A percentile compares a stretch with the other conserved stretches of the same genome.
Evolutionary conservation across 2,113 vertebrate genomes (phyloP).

Genomic region (Anoura caudifer): DNA sequence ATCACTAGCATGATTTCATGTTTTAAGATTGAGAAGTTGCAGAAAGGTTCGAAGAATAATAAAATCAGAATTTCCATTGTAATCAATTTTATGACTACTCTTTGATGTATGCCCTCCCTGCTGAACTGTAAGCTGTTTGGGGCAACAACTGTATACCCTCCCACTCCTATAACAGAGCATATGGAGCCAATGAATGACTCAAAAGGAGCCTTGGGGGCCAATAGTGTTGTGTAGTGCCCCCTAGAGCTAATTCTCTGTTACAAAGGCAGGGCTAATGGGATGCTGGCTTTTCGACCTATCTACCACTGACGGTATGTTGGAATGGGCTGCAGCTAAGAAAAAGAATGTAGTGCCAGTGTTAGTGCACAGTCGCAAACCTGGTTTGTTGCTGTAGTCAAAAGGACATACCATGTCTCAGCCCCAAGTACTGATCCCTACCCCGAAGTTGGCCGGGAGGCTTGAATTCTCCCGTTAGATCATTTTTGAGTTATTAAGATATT

Average conservation of each 20-base stretch:
- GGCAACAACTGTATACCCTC: neutral
- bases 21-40: neutral
- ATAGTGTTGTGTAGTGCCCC: neutral
- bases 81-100: neutral
- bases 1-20: neutral
- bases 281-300: neutral
- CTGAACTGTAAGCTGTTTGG: neutral
- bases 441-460: neutral
- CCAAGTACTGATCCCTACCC: neutral
- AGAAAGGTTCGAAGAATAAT: neutral
- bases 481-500: neutral
- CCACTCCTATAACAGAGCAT: rapidly evolving
- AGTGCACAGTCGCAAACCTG: neutral
- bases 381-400: neutral
- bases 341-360: neutral
- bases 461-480: neutral
- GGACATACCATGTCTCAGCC: neutral
- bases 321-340: neutral
- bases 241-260: neutral
- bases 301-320: neutral
- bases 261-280: neutral
- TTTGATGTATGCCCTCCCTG: neutral
- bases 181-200: neutral
- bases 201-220: neutral
- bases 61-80: neutral